Evolutionary conservation across 1,140 invertebrate species (phyloP).

Genomic region (Drosophila pseudoananassae): DNA sequence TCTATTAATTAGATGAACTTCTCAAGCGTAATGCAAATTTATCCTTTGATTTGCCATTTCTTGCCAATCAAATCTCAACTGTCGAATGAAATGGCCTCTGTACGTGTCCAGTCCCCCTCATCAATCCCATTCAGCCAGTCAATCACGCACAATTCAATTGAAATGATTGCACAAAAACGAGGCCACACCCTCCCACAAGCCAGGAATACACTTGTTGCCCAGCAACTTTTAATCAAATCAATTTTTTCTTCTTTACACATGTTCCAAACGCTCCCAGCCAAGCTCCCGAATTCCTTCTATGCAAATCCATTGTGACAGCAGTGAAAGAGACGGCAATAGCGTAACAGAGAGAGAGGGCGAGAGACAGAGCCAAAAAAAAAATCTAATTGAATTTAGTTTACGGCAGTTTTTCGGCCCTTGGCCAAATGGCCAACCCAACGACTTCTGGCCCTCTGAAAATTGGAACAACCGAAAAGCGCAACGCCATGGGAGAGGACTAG

Average conservation of each 20-base stretch:
- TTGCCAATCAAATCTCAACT: neutral
- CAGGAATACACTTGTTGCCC: conserved; percentile 58
- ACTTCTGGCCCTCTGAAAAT: conserved; percentile 35
- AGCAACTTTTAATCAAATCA: conserved; percentile 70
- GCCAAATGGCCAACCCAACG: conserved; percentile 21
- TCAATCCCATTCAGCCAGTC: conserved; percentile 15
- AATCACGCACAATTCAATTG: conserved; percentile 41
- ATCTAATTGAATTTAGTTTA: conserved; percentile 81
- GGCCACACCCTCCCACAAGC: conserved; percentile 12
- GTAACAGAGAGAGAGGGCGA: neutral
- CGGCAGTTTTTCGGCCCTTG: conserved; percentile 65
- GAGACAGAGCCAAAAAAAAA: conserved; percentile 30
- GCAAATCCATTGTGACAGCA: conserved; percentile 73
- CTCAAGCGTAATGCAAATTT: neutral
- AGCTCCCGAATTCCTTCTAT: conserved; percentile 39
- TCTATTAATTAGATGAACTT: neutral
- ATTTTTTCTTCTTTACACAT: conserved; percentile 61
- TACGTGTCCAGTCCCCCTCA: neutral
- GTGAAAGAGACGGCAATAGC: conserved; percentile 5
- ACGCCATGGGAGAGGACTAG: conserved; percentile 19
- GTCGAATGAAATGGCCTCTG: neutral
- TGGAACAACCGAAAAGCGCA: conserved; percentile 61
- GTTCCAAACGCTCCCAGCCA: conserved; percentile 46
- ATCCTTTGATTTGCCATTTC: neutral
- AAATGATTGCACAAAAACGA: conserved; percentile 6